These are phyloP conservation scores for Panzeria rudis DNA, from an alignment of 2,888 invertebrate species.

Conservation along the genomic window DNA sequence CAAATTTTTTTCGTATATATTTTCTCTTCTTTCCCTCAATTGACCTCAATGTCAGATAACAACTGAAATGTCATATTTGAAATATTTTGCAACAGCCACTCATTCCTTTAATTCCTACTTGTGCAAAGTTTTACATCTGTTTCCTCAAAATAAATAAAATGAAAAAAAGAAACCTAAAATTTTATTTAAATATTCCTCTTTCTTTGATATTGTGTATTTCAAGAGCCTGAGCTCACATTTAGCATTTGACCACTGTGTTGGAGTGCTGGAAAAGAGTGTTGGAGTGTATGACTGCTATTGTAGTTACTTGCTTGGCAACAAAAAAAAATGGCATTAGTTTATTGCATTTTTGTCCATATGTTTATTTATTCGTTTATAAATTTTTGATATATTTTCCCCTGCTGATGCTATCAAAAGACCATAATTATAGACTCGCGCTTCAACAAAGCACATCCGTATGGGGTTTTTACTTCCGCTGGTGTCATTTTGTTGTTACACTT, in stretches of 20 bases:
- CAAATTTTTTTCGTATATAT: neutral
- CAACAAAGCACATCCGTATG: constrained; percentile 15
- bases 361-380: constrained; percentile 23
- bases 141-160: constrained; percentile 28
- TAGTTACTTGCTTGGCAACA: constrained; percentile 28
- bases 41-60: constrained; percentile 50
- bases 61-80: constrained; percentile 52
- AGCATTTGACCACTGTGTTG: constrained; percentile 16
- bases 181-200: constrained; percentile 28
- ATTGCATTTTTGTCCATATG: constrained; percentile 2
- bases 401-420: constrained; percentile 32
- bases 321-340: constrained; percentile 11
- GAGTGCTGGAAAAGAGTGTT: neutral
- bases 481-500: constrained; percentile 36
- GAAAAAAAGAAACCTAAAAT: constrained; percentile 9
- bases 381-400: constrained; percentile 7
- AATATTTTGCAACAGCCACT: constrained; percentile 25
- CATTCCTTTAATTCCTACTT: neutral
- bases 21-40: constrained; percentile 2
- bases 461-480: constrained; percentile 47
- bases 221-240: neutral
- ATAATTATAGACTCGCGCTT: constrained; percentile 26
- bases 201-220: neutral
- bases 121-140: constrained; percentile 37
- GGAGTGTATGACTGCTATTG: neutral